Conservation (phyloP, 2,888 invertebrate species). For the Meandrusa payeni region DNA sequence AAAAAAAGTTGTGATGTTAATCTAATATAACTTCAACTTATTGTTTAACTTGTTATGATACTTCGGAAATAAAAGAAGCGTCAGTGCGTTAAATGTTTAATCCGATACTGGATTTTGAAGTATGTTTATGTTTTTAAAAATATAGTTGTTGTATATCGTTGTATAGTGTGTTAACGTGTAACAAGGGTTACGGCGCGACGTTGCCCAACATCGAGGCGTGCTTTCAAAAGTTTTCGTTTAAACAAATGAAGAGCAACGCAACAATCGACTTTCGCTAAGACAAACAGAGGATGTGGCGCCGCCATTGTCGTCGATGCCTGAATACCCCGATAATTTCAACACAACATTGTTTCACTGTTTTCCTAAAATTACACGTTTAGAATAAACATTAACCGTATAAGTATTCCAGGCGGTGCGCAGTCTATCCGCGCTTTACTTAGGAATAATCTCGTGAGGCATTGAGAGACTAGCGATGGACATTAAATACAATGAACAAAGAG, state of each 20-base stretch:
- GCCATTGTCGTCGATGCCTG: constrained; percentile 54
- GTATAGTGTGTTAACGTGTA: constrained; percentile 4
- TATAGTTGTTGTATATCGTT: too few species aligned
- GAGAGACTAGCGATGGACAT: constrained; percentile 13
- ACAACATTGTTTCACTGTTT: constrained; percentile 42
- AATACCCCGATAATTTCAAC: constrained; percentile 40
- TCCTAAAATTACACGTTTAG: constrained; percentile 41
- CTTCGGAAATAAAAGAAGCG: too few species aligned
- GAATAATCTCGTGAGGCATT: constrained; percentile 14
- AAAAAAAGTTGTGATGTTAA: too few species aligned
- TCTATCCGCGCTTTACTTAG: constrained; percentile 15
- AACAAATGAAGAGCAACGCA: constrained; percentile 57
- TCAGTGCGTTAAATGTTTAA: too few species aligned
- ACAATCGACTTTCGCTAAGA: constrained; percentile 66
- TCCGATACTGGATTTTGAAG: too few species aligned
- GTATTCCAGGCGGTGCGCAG: constrained; percentile 23
- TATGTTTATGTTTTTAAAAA: constrained; percentile 20
- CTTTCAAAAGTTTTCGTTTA: constrained; percentile 58
- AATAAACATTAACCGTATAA: constrained; percentile 29
- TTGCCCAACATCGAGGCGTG: constrained; percentile 47
- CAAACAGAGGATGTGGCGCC: constrained; percentile 72
- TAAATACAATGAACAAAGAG: constrained; percentile 45
- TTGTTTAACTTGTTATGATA: too few species aligned
- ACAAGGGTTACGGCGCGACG: constrained; percentile 27
- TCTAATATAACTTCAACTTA: too few species aligned